Conservation (phyloP, 1,140 invertebrate genomes). For the Habropoda laboriosa region DNA sequence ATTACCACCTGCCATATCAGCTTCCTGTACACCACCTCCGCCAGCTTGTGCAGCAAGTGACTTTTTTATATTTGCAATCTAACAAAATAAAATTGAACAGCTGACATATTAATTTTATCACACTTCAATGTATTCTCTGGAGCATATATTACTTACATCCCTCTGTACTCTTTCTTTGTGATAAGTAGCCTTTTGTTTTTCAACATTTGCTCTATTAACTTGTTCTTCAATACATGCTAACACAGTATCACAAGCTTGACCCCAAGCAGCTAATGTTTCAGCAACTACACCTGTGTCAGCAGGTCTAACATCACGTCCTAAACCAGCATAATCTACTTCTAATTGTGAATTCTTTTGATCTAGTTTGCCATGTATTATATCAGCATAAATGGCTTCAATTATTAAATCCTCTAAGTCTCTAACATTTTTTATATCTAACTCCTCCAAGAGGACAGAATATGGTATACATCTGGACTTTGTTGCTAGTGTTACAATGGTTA, state of each 20-base stretch:
- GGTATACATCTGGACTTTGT: slow-evolving; percentile 96
- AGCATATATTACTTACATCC: slow-evolving; percentile 85
- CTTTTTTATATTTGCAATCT: slow-evolving; percentile 78
- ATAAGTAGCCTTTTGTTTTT: slow-evolving; percentile 90
- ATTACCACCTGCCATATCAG: slow-evolving; percentile 77
- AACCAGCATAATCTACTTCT: slow-evolving; percentile 94
- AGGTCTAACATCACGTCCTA: slow-evolving; percentile 94
- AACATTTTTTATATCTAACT: slow-evolving; percentile 95
- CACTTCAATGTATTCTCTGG: not conserved
- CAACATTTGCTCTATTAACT: slow-evolving; percentile 92
- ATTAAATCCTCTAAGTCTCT: slow-evolving; percentile 97
- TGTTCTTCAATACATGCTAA: slow-evolving; percentile 94
- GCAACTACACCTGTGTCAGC: slow-evolving; percentile 90
- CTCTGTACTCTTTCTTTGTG: slow-evolving; percentile 93
- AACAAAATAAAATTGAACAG: not conserved
- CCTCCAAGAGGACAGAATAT: slow-evolving; percentile 91
- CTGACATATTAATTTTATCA: not conserved
- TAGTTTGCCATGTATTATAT: slow-evolving; percentile 97
- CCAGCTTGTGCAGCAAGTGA: slow-evolving; percentile 72
- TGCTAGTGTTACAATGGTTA: slow-evolving; percentile 97
- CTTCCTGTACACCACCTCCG: slow-evolving; percentile 76
- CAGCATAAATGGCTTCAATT: slow-evolving; percentile 98
- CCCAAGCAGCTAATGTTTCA: slow-evolving; percentile 93
- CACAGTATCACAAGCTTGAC: slow-evolving; percentile 94
- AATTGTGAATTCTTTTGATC: slow-evolving; percentile 97